phyloP scores from a whole-genome alignment of 2,888 invertebrate genomes.

The Platycnemis pennipes region DNA sequence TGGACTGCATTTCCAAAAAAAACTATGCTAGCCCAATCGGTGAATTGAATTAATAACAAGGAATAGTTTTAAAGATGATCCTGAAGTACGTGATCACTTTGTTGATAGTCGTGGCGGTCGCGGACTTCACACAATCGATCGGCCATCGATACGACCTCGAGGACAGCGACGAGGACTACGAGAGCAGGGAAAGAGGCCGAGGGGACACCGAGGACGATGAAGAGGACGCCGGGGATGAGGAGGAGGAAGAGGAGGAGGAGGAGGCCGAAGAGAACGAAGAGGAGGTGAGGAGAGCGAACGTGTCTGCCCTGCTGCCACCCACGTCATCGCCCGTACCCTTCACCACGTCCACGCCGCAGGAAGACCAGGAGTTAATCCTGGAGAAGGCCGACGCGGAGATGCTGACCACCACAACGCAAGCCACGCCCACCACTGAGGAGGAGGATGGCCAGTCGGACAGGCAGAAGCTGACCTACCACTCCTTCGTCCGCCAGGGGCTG shows the following conservation, averaged over 20 bases:
- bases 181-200: neutral
- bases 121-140: neutral
- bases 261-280: neutral
- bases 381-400: neutral
- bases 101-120: neutral
- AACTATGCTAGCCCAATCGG: no score
- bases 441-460: neutral
- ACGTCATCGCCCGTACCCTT: conserved; percentile 17
- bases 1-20: neutral
- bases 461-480: neutral
- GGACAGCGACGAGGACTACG: neutral
- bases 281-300: conserved; percentile 38
- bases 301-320: neutral
- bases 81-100: neutral
- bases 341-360: conserved; percentile 20
- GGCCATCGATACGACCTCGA: conserved; percentile 27
- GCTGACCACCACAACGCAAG: neutral
- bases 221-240: neutral
- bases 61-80: neutral
- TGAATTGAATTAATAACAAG: neutral
- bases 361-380: neutral
- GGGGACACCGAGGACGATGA: neutral
- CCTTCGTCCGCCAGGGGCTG: neutral
- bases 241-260: neutral
- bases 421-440: neutral